These are phyloP conservation scores for Upupa epops DNA, from an alignment of 2,113 vertebrate genomes.

Conservation along the genomic window DNA sequence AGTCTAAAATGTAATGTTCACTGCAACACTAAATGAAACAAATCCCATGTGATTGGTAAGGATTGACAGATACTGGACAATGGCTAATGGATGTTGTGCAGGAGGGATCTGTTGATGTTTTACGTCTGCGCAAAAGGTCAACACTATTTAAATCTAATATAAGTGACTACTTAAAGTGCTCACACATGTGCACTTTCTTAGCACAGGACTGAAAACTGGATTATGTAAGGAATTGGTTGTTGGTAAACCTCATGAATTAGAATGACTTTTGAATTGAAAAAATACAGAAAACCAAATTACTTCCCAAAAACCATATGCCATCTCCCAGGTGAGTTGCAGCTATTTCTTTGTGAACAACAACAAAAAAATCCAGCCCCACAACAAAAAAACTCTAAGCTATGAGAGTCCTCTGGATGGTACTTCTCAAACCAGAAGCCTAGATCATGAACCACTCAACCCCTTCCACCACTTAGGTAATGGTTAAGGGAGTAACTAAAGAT, in stretches of 20 bases:
- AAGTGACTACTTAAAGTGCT: background rate
- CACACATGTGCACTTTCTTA: background rate
- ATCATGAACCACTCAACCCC: background rate
- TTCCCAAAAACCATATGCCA: background rate
- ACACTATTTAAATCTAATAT: background rate
- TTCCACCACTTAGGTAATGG: background rate
- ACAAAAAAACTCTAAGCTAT: too few species aligned
- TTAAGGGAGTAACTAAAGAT: background rate
- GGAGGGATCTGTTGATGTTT: background rate
- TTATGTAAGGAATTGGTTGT: background rate
- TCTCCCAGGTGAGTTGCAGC: background rate
- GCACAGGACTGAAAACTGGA: background rate
- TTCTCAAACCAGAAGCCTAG: background rate
- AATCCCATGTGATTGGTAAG: background rate
- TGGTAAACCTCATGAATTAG: background rate
- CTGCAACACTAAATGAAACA: background rate
- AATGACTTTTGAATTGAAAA: background rate
- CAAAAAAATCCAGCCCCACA: background rate
- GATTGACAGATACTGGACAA: background rate
- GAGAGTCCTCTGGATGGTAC: background rate
- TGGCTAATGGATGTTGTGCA: background rate
- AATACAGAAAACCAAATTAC: background rate
- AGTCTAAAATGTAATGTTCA: too few species aligned
- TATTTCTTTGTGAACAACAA: background rate
- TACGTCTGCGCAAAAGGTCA: background rate